A percentile compares a stretch with the other conserved stretches of the same genome.
Conservation (phyloP, 2,888 invertebrate genomes). For the Sturmia bella region DNA sequence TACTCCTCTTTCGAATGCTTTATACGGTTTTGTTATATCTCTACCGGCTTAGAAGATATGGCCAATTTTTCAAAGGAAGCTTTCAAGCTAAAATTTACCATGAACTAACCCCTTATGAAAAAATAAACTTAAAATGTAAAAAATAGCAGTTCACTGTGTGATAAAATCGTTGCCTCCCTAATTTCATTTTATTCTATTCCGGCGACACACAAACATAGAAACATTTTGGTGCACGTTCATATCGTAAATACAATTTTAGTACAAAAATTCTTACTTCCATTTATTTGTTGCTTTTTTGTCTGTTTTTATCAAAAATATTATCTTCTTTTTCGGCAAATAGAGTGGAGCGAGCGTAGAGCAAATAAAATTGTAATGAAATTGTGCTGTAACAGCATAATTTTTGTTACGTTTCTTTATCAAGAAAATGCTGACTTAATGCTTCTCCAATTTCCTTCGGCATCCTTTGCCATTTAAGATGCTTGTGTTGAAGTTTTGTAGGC, state of each 20-base stretch:
- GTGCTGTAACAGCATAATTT: constrained; percentile 69
- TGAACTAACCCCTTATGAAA: no score
- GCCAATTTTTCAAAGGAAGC: no score
- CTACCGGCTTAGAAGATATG: no score
- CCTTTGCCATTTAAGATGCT: constrained; percentile 51
- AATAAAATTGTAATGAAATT: constrained; percentile 75
- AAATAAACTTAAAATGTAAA: no score
- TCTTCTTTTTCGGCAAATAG: constrained; percentile 43
- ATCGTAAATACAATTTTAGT: constrained; percentile 67
- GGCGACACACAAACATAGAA: constrained; percentile 31
- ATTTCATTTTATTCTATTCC: constrained; percentile 16
- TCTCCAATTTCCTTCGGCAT: constrained; percentile 42
- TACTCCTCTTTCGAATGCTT: no score
- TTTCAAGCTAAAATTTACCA: no score
- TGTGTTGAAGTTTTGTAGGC: constrained; percentile 63
- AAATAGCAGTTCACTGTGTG: no score
- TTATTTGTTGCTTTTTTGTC: background rate
- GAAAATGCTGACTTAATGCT: constrained; percentile 40
- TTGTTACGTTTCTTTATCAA: constrained; percentile 39
- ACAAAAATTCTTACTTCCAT: constrained; percentile 24
- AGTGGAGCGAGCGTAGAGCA: constrained; percentile 52
- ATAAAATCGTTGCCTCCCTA: background rate
- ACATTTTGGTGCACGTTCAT: constrained; percentile 64
- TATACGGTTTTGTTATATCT: no score
- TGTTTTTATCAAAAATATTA: constrained; percentile 37